Conservation (phyloP, 1,140 invertebrate species). For the Polypedilum pembai region DNA sequence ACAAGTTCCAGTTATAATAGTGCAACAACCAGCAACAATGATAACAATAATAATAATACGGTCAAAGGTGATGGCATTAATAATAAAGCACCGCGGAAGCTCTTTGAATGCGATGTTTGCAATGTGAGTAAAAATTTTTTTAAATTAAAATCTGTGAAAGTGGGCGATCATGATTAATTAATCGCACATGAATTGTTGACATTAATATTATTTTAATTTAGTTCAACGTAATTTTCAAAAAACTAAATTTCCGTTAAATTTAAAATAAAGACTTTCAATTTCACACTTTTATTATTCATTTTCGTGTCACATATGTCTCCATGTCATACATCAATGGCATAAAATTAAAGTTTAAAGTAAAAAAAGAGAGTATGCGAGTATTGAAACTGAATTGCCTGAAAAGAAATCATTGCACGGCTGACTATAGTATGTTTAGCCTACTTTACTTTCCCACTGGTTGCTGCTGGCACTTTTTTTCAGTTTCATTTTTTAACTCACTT, state of each 20-base stretch:
- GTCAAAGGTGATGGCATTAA: neutral
- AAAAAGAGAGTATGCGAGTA: neutral
- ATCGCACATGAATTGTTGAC: too few relatives aligned
- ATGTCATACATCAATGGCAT: too few relatives aligned
- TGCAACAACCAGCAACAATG: constrained; percentile 26
- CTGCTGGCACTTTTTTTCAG: neutral
- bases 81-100: constrained; percentile 49
- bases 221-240: too few relatives aligned
- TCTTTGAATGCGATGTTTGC: constrained; percentile 89
- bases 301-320: too few relatives aligned
- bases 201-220: too few relatives aligned
- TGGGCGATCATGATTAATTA: too few relatives aligned
- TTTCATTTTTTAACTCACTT: constrained; percentile 21
- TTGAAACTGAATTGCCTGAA: constrained; percentile 6
- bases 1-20: constrained; percentile 13
- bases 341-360: neutral
- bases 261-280: too few relatives aligned
- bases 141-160: too few relatives aligned
- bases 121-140: constrained; percentile 43
- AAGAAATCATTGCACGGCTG: constrained; percentile 22
- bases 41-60: constrained; percentile 21
- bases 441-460: constrained; percentile 23
- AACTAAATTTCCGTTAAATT: too few relatives aligned
- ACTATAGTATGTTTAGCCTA: constrained; percentile 16
- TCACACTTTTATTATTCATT: too few relatives aligned